Conservation (phyloP, 2,888 invertebrate genomes). For the Drosophila pseudotakahashii region DNA sequence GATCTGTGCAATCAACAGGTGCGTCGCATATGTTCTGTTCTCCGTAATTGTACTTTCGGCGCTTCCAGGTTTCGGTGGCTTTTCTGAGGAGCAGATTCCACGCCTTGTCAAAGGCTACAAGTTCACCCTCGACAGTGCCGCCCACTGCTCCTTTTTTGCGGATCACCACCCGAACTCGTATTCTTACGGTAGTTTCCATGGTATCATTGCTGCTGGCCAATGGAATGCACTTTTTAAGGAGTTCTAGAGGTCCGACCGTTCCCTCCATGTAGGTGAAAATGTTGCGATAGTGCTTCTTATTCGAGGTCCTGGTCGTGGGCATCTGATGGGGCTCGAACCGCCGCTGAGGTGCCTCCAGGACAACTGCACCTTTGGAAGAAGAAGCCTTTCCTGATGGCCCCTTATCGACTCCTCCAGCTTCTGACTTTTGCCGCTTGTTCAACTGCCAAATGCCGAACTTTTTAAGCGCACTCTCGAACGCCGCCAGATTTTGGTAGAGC, state of each 20-base stretch:
- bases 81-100: constrained; percentile 95
- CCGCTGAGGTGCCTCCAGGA: constrained; percentile 53
- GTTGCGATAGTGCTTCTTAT: constrained; percentile 82
- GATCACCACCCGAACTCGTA: constrained; percentile 85
- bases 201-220: constrained; percentile 5
- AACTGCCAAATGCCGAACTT: constrained; percentile 79
- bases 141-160: constrained; percentile 89
- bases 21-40: constrained; percentile 71
- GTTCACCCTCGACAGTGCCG: constrained; percentile 91
- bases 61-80: constrained; percentile 92
- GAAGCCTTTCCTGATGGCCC: neutral
- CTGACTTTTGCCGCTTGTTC: constrained; percentile 56
- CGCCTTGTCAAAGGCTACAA: constrained; percentile 96
- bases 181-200: neutral
- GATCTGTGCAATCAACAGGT: constrained; percentile 83
- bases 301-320: constrained; percentile 54
- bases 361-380: neutral
- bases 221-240: constrained; percentile 86
- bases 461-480: constrained; percentile 85
- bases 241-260: constrained; percentile 88
- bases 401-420: neutral
- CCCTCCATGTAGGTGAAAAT: constrained; percentile 83
- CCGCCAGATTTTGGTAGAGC: constrained; percentile 89
- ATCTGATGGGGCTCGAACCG: constrained; percentile 85
- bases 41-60: constrained; percentile 85